A percentile compares a stretch with the other conserved stretches of the same genome.
phyloP scores from a whole-genome alignment of 2,888 invertebrate genomes.

The Ectemnius lituratus region DNA sequence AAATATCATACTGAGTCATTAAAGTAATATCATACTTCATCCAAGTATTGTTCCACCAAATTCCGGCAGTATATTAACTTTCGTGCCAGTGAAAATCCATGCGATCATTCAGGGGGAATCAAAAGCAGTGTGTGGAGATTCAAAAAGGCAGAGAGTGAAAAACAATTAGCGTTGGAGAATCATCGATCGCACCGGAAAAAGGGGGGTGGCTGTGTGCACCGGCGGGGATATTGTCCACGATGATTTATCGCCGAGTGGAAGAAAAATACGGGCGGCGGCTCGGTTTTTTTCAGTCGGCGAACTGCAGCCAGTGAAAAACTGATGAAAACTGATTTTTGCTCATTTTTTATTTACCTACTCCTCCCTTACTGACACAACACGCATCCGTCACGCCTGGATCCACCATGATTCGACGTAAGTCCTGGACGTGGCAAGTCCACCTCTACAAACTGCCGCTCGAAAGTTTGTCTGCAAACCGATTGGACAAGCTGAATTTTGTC shows the following conservation, averaged over 20 bases:
- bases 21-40: no score
- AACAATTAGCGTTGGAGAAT: neutral
- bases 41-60: no score
- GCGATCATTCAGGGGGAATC: no score
- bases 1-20: no score
- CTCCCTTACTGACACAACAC: neutral
- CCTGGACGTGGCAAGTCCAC: neutral
- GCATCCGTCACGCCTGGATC: conserved; percentile 5
- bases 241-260: conserved; percentile 22
- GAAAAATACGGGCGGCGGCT: neutral
- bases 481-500: no score
- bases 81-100: no score
- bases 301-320: neutral
- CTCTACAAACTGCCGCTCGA: neutral
- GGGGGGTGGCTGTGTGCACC: neutral
- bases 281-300: no score
- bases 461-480: neutral
- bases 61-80: no score
- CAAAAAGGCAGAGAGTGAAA: no score
- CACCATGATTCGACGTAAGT: conserved; percentile 8
- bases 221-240: neutral
- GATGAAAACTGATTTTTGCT: neutral
- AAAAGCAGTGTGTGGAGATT: no score
- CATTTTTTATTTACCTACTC: conserved; percentile 3
- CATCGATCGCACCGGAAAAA: conserved; percentile 37